Percentiles rank a stretch among this genome's conserved stretches.
Conservation (phyloP, 2,797 vertebrate genomes). For the Rhabdomys pumilio region DNA sequence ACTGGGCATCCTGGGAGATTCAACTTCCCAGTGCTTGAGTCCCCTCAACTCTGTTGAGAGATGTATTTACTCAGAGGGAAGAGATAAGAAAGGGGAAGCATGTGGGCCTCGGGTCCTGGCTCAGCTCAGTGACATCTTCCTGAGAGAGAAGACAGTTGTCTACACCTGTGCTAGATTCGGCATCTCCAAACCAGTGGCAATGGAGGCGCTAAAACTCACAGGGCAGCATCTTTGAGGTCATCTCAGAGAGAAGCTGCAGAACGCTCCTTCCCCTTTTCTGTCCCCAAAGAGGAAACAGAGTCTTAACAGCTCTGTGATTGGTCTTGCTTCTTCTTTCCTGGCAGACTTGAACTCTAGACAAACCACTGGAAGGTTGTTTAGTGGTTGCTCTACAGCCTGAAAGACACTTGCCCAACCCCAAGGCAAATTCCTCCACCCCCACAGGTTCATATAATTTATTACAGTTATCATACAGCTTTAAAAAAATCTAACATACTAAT, state of each 20-base stretch:
- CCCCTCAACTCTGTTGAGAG: neutral
- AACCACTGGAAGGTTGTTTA: neutral
- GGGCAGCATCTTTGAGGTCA: neutral
- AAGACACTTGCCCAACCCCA: neutral
- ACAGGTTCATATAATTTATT: neutral
- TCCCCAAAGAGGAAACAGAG: neutral
- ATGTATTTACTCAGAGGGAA: neutral
- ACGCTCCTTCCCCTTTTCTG: neutral
- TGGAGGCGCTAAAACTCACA: neutral
- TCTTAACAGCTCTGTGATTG: neutral
- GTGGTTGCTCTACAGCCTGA: neutral
- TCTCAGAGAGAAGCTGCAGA: neutral
- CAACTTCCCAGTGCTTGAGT: neutral
- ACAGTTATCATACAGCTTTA: neutral
- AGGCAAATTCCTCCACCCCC: neutral
- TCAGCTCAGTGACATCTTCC: neutral
- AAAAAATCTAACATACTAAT: neutral
- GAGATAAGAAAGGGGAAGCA: neutral
- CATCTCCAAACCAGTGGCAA: neutral
- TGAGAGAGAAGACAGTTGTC: neutral
- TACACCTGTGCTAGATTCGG: neutral
- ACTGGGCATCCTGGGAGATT: neutral
- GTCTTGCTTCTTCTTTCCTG: neutral
- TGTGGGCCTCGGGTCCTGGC: neutral
- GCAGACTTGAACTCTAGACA: neutral